Conservation (phyloP, 2,113 vertebrate species). For the Hymenochirus boettgeri region DNA sequence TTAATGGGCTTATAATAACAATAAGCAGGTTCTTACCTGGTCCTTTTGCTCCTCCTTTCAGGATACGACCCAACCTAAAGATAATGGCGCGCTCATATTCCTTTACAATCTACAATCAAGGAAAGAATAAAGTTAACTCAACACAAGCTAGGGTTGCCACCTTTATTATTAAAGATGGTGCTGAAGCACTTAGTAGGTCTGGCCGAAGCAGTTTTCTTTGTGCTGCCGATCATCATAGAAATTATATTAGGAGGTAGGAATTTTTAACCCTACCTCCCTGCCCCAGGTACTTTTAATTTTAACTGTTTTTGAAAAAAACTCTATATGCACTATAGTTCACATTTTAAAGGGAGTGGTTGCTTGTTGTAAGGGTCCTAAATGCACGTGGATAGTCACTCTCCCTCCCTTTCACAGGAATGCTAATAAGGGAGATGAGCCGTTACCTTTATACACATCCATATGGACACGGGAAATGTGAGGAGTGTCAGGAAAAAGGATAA, state of each 20-base stretch:
- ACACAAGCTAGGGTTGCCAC: not conserved
- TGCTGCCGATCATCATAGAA: no score
- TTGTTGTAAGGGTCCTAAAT: not conserved
- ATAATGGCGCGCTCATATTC: conserved; percentile 94
- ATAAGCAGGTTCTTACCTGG: conserved; percentile 69
- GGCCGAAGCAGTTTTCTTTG: not conserved
- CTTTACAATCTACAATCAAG: conserved; percentile 80
- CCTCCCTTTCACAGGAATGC: no score
- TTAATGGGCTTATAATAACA: not conserved
- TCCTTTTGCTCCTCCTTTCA: conserved; percentile 86
- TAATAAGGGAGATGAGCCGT: conserved; percentile 9
- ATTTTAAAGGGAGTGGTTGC: not conserved
- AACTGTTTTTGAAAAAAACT: no score
- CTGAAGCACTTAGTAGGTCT: not conserved
- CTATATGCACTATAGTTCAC: not conserved
- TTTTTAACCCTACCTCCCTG: no score
- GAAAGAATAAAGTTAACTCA: not conserved
- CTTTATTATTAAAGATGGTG: no score
- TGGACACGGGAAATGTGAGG: conserved; percentile 76
- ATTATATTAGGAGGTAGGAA: no score
- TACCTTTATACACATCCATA: conserved; percentile 97
- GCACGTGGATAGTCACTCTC: not conserved
- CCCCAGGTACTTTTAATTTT: no score
- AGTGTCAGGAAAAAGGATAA: conserved; percentile 67
- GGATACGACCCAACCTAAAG: conserved; percentile 86